Evolutionary conservation across 2,888 invertebrate species (phyloP), one percentile per base, ranked within the genome.

Genomic region (Microctonus hyperodae): DNA sequence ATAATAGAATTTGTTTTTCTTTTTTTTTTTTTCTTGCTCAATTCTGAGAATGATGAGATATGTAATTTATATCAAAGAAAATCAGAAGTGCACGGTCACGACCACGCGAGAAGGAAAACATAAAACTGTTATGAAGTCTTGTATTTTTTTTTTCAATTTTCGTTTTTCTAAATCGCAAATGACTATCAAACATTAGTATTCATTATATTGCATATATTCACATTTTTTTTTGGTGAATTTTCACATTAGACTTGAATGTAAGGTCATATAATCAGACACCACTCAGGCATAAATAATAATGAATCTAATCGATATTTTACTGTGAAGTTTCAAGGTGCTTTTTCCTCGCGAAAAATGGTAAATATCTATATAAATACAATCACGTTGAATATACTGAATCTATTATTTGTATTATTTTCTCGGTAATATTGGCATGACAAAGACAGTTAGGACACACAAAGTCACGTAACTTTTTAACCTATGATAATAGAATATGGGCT

Each of bases 401-500:
- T 10, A 16, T 50, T 28, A 28, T 28, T 28, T 5, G 7, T 28
- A 28, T 28, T 28, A 28, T 28, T 28, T 28, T 7, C 7, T 28
- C 28, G 4, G 6, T 16, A 6, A 2, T 44, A 44, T 44, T 5
- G 9, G 16, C 16, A n/a, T 44, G 7, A 59, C 66, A 64, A 69
- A 62, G 62, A 48, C 31, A 22, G 31, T 63, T 6, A 16, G 16
- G 4, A 9, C 3, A 9, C 6, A 16, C 20, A n/a, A 7, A 44
- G 16, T 16, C 11, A 73, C 70, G 73, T 71, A 72, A 78, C 74
- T 73, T 70, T 48, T 63, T 72, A 73, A 77, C 72, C 73, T 70
- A 51, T 68, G 65, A 68, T 68, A 68, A 68, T 72, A 72, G 66
- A 70, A 68, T 68, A 70, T 31, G 72, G 82, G 79, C 78, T 83